phyloP scores from a whole-genome alignment of 2,797 vertebrate genomes.

The Prunella strophiata region DNA sequence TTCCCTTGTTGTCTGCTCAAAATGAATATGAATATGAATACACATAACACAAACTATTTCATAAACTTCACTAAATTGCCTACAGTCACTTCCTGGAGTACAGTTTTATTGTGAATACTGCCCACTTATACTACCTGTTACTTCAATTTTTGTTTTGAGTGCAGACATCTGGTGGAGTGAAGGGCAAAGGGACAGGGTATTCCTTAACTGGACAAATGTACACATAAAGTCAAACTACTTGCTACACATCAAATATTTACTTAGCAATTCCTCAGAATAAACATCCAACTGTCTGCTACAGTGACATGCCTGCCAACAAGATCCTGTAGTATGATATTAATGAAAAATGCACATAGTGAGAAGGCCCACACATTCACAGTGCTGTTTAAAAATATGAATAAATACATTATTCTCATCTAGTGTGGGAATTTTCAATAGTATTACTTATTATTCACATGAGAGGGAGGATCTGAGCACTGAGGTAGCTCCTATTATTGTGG shows the following conservation, averaged over 20 bases:
- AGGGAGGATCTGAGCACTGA: neutral
- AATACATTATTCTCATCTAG: constrained; percentile 10
- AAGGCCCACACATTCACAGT: constrained; percentile 28
- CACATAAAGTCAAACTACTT: neutral
- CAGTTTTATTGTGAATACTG: neutral
- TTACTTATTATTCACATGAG: neutral
- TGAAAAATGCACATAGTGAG: constrained; percentile 1
- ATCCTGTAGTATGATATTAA: neutral
- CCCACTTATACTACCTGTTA: neutral
- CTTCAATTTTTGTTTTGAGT: neutral
- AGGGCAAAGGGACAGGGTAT: neutral
- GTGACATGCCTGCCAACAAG: neutral
- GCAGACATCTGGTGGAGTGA: neutral
- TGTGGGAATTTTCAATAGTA: neutral
- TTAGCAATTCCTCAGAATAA: constrained; percentile 33
- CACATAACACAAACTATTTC: neutral
- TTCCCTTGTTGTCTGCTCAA: neutral
- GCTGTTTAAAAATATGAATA: constrained; percentile 49
- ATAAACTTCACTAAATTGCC: neutral
- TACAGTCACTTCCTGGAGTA: neutral
- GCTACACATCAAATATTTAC: neutral
- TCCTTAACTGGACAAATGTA: neutral
- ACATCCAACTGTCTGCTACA: neutral
- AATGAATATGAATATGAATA: neutral
- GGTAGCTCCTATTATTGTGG: neutral